Conservation (phyloP, 2,113 vertebrate species). For the Lynx canadensis region DNA sequence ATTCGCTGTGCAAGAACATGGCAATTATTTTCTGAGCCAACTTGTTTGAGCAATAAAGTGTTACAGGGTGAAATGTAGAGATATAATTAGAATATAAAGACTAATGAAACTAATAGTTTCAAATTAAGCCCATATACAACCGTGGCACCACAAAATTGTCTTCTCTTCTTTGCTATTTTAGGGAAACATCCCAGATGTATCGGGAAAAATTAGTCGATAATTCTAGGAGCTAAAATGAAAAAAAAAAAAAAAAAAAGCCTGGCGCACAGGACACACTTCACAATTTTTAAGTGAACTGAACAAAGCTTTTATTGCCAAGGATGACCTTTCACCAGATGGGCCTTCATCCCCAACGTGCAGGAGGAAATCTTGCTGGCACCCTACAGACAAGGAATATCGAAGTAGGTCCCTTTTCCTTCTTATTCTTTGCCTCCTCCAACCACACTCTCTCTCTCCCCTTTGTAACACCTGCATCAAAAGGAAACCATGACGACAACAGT, state of each 20-base stretch:
- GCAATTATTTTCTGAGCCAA: slow-evolving; percentile 67
- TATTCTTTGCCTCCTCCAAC: neutral
- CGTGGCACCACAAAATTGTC: slow-evolving; percentile 10
- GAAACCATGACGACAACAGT: slow-evolving; percentile 32
- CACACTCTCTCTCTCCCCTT: neutral
- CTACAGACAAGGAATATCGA: neutral
- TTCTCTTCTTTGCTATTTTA: neutral
- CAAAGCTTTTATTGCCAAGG: neutral
- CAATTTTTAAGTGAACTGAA: neutral
- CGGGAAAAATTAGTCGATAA: neutral
- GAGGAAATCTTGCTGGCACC: neutral
- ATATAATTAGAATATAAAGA: slow-evolving; percentile 73
- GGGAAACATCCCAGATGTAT: neutral
- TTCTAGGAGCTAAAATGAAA: neutral
- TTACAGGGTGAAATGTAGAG: slow-evolving; percentile 38
- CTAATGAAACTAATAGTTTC: slow-evolving; percentile 66
- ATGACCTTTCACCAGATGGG: neutral
- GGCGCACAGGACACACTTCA: neutral
- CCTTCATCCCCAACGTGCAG: neutral
- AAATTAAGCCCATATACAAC: slow-evolving; percentile 63
- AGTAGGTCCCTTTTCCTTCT: neutral
- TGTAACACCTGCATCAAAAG: neutral
- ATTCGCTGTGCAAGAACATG: slow-evolving; percentile 35
- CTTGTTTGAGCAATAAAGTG: slow-evolving; percentile 47
- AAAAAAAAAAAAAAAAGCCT: neutral